Evolutionary conservation across 2,113 vertebrate species (phyloP).

Genomic region (Rhinoptilus africanus): DNA sequence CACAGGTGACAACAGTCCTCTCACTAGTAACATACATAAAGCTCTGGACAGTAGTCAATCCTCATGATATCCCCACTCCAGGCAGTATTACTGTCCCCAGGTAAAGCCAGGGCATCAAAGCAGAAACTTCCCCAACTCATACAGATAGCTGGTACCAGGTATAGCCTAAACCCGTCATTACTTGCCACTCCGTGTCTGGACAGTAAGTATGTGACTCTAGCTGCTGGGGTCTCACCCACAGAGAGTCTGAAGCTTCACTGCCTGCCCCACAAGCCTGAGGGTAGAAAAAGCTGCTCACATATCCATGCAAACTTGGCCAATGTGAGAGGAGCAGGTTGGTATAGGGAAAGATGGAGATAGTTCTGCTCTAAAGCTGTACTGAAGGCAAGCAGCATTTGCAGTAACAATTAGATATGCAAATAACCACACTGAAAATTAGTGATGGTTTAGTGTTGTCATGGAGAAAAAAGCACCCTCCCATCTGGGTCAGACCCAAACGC

Average conservation of each 20-base stretch:
- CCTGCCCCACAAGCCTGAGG: neutral
- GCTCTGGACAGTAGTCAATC: neutral
- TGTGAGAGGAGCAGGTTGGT: neutral
- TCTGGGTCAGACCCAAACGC: neutral
- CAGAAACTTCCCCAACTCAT: neutral
- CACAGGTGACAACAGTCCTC: neutral
- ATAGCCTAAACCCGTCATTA: neutral
- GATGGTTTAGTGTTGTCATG: neutral
- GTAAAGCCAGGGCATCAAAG: neutral
- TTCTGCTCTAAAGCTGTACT: neutral
- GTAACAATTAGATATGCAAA: conserved; percentile 51
- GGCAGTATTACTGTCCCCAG: neutral
- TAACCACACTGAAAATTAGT: conserved; percentile 17
- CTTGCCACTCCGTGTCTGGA: neutral
- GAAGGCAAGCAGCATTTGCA: neutral
- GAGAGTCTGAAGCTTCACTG: neutral
- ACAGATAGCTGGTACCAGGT: neutral
- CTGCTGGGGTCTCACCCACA: neutral
- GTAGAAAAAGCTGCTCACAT: neutral
- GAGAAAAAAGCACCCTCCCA: neutral
- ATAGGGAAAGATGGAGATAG: neutral
- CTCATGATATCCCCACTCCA: neutral
- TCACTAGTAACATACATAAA: neutral
- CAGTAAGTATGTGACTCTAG: accelerated
- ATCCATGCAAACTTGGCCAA: neutral